Evolutionary conservation across 1,140 invertebrate species (phyloP).

Genomic region (Listronotus oregonensis): DNA sequence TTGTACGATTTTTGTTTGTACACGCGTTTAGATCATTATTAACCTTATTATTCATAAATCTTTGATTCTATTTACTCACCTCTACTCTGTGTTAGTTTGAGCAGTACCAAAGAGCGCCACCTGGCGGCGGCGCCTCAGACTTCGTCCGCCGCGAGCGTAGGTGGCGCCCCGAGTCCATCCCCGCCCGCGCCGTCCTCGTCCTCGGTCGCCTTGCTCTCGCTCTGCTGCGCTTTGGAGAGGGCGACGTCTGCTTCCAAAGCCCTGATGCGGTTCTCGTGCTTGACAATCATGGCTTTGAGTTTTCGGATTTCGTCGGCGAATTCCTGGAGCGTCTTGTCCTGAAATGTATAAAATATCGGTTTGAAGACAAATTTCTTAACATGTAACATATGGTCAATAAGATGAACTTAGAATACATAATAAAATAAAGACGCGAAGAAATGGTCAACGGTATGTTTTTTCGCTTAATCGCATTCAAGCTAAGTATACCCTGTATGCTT

Average conservation of each 20-base stretch:
- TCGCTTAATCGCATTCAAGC: too few species aligned
- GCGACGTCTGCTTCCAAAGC: constrained; percentile 69
- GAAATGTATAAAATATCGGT: not conserved
- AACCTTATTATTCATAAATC: too few species aligned
- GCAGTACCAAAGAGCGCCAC: constrained; percentile 13
- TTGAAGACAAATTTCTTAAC: too few species aligned
- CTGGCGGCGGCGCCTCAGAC: constrained; percentile 36
- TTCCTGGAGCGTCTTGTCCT: constrained; percentile 77
- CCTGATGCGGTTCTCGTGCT: constrained; percentile 89
- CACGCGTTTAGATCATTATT: too few species aligned
- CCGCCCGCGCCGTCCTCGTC: constrained; percentile 49
- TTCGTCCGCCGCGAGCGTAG: constrained; percentile 47
- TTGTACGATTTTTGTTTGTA: too few species aligned
- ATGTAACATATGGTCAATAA: too few species aligned
- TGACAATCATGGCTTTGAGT: constrained; percentile 90
- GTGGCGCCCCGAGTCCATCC: constrained; percentile 47
- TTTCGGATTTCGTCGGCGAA: constrained; percentile 85
- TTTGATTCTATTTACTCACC: constrained; percentile 8
- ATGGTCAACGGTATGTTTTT: too few species aligned
- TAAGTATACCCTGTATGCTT: too few species aligned
- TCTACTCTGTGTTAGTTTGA: constrained; percentile 33
- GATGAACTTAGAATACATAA: too few species aligned
- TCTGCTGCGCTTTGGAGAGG: constrained; percentile 54
- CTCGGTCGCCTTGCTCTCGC: constrained; percentile 37
- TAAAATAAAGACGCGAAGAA: too few species aligned